Conservation (phyloP, 1,140 invertebrate genomes). For the Armadillidium nasatum region DNA sequence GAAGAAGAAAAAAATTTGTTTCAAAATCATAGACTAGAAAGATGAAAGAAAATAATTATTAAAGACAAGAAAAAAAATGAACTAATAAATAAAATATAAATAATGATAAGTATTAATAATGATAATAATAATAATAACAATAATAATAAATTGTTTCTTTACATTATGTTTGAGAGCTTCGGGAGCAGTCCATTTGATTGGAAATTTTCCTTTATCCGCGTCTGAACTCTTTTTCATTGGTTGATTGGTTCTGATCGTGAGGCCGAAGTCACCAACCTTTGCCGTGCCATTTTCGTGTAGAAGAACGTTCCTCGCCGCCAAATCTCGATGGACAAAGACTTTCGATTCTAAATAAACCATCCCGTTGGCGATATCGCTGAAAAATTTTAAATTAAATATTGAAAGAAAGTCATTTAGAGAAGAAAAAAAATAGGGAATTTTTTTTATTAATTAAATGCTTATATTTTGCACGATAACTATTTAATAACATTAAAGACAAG, state of each 20-base stretch:
- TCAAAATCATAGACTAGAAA: no score
- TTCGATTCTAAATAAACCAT: slow-evolving; percentile 97
- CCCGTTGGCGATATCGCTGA: slow-evolving; percentile 91
- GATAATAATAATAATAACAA: slow-evolving; percentile 13
- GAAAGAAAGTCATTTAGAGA: no score
- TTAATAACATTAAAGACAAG: slow-evolving; percentile 7
- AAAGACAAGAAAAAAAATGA: no score
- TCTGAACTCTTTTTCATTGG: slow-evolving; percentile 47
- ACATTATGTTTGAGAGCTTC: slow-evolving; percentile 95
- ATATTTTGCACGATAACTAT: not conserved
- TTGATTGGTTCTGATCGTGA: slow-evolving; percentile 80
- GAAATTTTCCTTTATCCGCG: slow-evolving; percentile 79
- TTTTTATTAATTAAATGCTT: no score
- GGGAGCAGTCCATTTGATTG: slow-evolving; percentile 99
- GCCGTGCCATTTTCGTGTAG: slow-evolving; percentile 89
- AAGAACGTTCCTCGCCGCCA: slow-evolving; percentile 96
- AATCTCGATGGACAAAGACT: slow-evolving; percentile 94
- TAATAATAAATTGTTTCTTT: slow-evolving; percentile 49
- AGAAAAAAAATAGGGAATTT: no score
- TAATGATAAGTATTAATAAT: not conserved
- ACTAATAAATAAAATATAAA: no score
- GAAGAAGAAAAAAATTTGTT: no score
- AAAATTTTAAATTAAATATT: slow-evolving; percentile 41
- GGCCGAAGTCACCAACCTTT: slow-evolving; percentile 98
- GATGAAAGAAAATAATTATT: no score